Evolutionary conservation across 2,113 vertebrate species (phyloP).

Genomic region (Phainopepla nitens): DNA sequence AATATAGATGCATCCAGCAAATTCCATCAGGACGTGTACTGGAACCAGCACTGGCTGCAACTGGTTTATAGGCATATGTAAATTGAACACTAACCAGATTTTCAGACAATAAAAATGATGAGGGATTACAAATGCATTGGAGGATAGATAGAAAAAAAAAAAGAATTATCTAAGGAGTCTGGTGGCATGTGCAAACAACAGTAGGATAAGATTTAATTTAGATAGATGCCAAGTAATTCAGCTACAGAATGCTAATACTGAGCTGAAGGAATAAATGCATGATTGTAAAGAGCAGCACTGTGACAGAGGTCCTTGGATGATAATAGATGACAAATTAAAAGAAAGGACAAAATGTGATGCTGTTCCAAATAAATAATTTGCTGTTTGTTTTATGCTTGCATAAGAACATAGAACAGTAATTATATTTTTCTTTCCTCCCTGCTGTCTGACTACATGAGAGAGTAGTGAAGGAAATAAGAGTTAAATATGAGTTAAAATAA

Average conservation of each 20-base stretch:
- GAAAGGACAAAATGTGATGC: constrained; percentile 3
- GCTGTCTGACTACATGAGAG: not conserved
- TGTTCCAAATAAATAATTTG: constrained; percentile 26
- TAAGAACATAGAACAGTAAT: not conserved
- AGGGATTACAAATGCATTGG: constrained; percentile 10
- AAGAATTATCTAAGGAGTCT: constrained; percentile 22
- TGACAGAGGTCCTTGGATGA: constrained; percentile 30
- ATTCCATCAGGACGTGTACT: not conserved
- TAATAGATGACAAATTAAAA: constrained; percentile 49
- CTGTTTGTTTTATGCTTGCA: not conserved
- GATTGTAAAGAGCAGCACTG: not conserved
- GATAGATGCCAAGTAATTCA: constrained; percentile 55
- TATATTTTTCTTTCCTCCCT: not conserved
- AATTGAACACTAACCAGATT: constrained; percentile 39
- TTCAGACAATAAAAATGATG: constrained; percentile 30
- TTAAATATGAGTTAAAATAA: not conserved
- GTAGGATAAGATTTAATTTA: constrained; percentile 67
- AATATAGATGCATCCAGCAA: not conserved
- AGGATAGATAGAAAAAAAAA: not conserved
- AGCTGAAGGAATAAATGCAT: constrained; percentile 25
- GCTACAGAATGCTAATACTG: constrained; percentile 41
- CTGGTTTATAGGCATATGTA: not conserved
- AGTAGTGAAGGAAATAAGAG: not conserved
- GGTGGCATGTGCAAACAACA: constrained; percentile 47
- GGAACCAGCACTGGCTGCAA: not conserved